Conservation (phyloP, 1,140 invertebrate species). For the Meloidogyne hapla region DNA sequence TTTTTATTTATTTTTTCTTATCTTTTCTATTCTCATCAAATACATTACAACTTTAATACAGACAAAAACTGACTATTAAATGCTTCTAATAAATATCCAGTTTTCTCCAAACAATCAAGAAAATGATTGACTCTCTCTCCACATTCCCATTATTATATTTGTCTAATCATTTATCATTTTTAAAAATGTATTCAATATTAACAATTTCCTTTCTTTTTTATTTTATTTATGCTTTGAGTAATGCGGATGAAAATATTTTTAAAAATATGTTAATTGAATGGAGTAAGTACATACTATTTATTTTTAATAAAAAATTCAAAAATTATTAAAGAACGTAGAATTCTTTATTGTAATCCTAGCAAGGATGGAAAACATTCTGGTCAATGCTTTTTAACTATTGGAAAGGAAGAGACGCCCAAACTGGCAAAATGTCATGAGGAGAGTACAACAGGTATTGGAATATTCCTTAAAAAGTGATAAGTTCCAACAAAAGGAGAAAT, state of each 20-base stretch:
- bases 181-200: conserved; percentile 6
- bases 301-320: background rate
- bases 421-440: conserved; percentile 23
- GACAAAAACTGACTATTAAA: no score
- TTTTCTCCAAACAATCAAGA: background rate
- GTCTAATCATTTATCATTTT: background rate
- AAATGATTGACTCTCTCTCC: background rate
- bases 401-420: conserved; percentile 24
- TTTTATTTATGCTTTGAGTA: background rate
- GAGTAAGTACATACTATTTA: background rate
- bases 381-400: conserved; percentile 27
- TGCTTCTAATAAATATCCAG: background rate
- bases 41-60: no score
- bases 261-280: conserved; percentile 17
- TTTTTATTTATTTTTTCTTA: no score
- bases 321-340: conserved; percentile 22
- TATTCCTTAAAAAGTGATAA: background rate
- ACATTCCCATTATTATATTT: background rate
- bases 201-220: background rate
- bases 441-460: background rate
- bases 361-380: conserved; percentile 28
- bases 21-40: no score
- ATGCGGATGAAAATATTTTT: conserved; percentile 12
- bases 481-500: background rate
- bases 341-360: conserved; percentile 25